phyloP scores from a whole-genome alignment of 2,888 invertebrate genomes.

The Dascillus cervinus region DNA sequence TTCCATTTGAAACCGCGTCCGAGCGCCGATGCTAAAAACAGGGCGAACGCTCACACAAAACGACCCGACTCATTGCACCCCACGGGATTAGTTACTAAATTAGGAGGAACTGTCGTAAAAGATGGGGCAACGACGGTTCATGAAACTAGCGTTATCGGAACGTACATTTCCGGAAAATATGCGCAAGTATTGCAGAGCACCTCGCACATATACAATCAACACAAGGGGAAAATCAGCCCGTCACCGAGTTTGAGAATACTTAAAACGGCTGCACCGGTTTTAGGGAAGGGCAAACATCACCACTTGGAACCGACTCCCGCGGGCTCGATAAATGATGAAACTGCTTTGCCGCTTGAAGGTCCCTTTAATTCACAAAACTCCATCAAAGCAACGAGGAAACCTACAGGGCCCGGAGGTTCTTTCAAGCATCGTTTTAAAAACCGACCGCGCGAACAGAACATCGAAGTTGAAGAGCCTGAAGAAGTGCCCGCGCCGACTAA shows the following conservation, averaged over 20 bases:
- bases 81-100: constrained; percentile 72
- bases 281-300: constrained; percentile 43
- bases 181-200: constrained; percentile 81
- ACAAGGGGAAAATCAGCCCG: constrained; percentile 55
- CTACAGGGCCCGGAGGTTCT: constrained; percentile 37
- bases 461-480: constrained; percentile 30
- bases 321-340: constrained; percentile 51
- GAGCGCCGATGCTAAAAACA: constrained; percentile 34
- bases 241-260: constrained; percentile 60
- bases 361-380: constrained; percentile 44
- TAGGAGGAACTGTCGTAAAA: constrained; percentile 76
- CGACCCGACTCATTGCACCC: constrained; percentile 60
- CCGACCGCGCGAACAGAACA: constrained; percentile 41
- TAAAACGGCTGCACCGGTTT: constrained; percentile 66
- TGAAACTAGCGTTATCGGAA: constrained; percentile 84
- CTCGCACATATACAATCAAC: constrained; percentile 53
- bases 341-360: constrained; percentile 47
- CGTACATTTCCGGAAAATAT: constrained; percentile 81
- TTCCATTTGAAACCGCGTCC: constrained; percentile 45
- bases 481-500: constrained; percentile 25
- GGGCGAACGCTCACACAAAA: constrained; percentile 42
- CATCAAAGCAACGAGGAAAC: constrained; percentile 47
- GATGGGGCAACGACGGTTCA: constrained; percentile 78
- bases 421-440: constrained; percentile 49
- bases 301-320: constrained; percentile 60